These are phyloP conservation scores for Gasterosteus aculeatus DNA, from an alignment of 2,113 vertebrate genomes.

Conservation along the genomic window DNA sequence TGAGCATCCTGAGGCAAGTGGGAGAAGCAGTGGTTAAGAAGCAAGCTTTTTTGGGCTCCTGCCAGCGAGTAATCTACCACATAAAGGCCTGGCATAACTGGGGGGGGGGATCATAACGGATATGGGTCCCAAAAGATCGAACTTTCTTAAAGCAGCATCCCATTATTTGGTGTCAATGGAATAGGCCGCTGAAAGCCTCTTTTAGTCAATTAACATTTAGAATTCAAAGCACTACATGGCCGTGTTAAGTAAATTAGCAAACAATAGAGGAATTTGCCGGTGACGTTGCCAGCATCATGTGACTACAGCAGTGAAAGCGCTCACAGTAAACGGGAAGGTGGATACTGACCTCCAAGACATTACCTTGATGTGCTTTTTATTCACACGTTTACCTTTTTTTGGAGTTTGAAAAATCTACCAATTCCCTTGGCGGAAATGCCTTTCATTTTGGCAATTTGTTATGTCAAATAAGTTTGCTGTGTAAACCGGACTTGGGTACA, in stretches of 20 bases:
- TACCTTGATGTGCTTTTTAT: constrained; percentile 26
- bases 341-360: constrained; percentile 25
- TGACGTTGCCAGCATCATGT: constrained; percentile 27
- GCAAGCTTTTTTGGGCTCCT: constrained; percentile 77
- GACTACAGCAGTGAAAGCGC: not conserved
- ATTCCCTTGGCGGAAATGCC: constrained; percentile 68
- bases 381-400: constrained; percentile 57
- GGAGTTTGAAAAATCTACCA: constrained; percentile 77
- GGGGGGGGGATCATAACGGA: constrained; percentile 53
- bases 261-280: constrained; percentile 62
- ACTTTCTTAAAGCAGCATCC: constrained; percentile 61
- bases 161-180: constrained; percentile 68
- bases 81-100: constrained; percentile 71
- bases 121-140: constrained; percentile 59
- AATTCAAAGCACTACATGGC: constrained; percentile 74
- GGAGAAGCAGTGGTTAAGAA: constrained; percentile 84
- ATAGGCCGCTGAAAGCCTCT: constrained; percentile 65
- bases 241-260: constrained; percentile 74
- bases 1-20: constrained; percentile 80
- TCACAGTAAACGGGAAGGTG: constrained; percentile 23
- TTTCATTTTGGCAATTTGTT: constrained; percentile 82
- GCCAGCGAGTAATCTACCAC: constrained; percentile 81
- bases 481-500: constrained; percentile 78
- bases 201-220: constrained; percentile 75
- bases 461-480: constrained; percentile 78